Conservation (phyloP, 2,113 vertebrate species). For the Numida meleagris region DNA sequence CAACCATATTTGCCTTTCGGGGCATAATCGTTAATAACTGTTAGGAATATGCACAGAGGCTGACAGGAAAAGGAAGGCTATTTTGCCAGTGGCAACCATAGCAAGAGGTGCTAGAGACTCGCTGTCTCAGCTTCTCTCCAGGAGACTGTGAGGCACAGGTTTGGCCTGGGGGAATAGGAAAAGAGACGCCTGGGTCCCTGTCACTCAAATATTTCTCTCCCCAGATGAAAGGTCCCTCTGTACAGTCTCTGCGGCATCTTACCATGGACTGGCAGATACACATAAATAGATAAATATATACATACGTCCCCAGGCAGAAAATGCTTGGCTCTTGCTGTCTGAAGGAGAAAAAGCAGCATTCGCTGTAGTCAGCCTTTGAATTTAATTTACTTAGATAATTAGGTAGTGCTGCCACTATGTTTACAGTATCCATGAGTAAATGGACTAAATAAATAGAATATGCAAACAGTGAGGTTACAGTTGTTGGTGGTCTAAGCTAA, state of each 20-base stretch:
- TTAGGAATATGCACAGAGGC: conserved; percentile 3
- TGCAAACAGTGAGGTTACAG: background rate
- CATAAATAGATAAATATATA: background rate
- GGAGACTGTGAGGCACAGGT: background rate
- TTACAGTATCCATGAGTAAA: background rate
- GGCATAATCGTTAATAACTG: conserved; percentile 9
- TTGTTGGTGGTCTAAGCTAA: background rate
- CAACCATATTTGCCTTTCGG: conserved; percentile 35
- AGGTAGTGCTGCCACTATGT: background rate
- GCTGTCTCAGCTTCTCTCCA: background rate
- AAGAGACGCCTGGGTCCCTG: background rate
- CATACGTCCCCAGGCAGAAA: background rate
- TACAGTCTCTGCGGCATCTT: background rate
- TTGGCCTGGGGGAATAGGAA: background rate
- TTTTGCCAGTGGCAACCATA: conserved; percentile 43
- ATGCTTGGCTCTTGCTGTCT: background rate
- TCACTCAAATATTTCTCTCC: background rate
- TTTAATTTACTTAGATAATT: background rate
- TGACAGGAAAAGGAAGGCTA: conserved; percentile 51
- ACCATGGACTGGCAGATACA: background rate
- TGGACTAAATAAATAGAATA: background rate
- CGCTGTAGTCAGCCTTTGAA: background rate
- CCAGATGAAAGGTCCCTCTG: background rate
- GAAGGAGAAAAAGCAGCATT: background rate
- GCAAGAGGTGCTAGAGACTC: background rate